Base-by-base conservation (phyloP, 2,888 invertebrate genomes). In the Tenthredo livida region DNA sequence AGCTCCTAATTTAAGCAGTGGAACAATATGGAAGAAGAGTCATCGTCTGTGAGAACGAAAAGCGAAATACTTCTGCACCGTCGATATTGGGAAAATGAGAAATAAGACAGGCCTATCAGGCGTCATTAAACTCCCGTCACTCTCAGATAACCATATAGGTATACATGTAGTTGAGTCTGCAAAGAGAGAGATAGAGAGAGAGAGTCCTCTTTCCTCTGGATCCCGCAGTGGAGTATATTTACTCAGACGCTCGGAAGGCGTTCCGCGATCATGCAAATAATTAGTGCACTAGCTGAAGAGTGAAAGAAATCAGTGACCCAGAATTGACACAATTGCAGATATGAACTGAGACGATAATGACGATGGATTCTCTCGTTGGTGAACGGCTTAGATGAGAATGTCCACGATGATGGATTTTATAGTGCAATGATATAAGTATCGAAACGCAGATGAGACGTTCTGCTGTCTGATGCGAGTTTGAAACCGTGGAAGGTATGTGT, bases 91-190 rank as follows among this genome's bases (percentile, higher is more conserved):
- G 25, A 75, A 47, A 75, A 75, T 75, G 75, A 33, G 54, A 77
- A 77, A 77, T 54, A n/a, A 33, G 12, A 82, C 21, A 43, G 21
- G 10, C 7, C 72, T 17, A n/a, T 70, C 86, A 86, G 85, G 87
- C 87, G 85, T 86, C 86, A 86, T 87, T 88, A 88, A 87, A 90
- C 89, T 89, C 88, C 87, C 88, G 87, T 88, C 89, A 87, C 86
- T 89, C 86, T 84, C 86, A 86, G 85, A 84, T 83, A 67, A 84
- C 80, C 85, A 70, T 54, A n/a, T 7, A 54, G 54, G 17, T 33
- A 29, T 37, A 33, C 17, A 70, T 12, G 43, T 6, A 37, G 15
- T 37, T 37, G 33, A 70, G 21, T 70, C n/a, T 37, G 25, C 70
- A 0, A 54, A 77, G 33, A 6, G 50, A 54, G 21, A 54, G 54